Evolutionary conservation across 2,888 invertebrate species (phyloP), one percentile per base, ranked within the genome.

Genomic region (Opisthograptis luteolata): DNA sequence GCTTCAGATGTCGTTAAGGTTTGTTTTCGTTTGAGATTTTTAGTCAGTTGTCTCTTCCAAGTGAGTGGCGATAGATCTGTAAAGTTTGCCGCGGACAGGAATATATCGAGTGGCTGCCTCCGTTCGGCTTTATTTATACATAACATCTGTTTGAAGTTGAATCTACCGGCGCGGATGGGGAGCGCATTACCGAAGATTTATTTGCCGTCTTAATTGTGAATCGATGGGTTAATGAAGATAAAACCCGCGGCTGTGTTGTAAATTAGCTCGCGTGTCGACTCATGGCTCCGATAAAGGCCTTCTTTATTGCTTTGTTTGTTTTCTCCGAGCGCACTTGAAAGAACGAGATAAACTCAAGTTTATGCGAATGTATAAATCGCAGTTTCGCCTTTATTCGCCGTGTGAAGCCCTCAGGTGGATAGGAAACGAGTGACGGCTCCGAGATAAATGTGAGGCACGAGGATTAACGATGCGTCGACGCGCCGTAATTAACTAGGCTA

Each of bases 181-280:
- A 84, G 87, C 84, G 83, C 88, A 88, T 89, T 89, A 87, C 89
- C 74, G 80, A 84, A 89, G 89, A 89, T 90, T 90, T 90, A 90
- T 90, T 84, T 86, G 79, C 84, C 87, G 90, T 89, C 90, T 90
- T 90, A 90, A 90, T 90, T 90, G 90, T 87, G 89, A 89, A 89
- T 89, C 89, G 90, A 90, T 90, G 89, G 90, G 89, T 88, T 90
- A 90, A 90, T 90, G 90, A 90, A 90, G 90, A 90, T 90, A 90
- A 90, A 90, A 89, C 88, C 86, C 83, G 84, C 83, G 88, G 87
- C 84, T 78, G 87, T 88, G 89, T 89, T 87, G 89, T 90, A 89
- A 90, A 90, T 90, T 90, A 89, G 89, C 87, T 89, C 83, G 89
- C 89, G 89, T 90, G 89, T 89, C 89, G 89, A 89, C 89, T 89